Conservation (phyloP, 2,888 invertebrate species). For the Dyspetes luteomarginatus region DNA sequence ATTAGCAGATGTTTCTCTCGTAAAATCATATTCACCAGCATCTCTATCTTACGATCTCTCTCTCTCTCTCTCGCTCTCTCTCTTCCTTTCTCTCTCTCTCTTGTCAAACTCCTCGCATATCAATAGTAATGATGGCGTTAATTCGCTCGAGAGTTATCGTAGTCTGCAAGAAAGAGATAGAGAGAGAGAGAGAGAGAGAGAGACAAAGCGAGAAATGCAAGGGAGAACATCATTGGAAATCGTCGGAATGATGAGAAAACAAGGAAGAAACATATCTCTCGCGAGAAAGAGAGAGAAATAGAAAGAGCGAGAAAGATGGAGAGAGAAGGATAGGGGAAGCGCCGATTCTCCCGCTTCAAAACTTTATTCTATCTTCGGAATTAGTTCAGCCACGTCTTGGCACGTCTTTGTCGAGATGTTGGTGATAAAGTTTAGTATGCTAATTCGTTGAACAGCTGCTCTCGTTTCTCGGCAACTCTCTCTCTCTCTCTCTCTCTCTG, state of each 20-base stretch:
- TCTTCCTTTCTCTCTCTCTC: conserved; percentile 33
- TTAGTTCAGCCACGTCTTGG: conserved; percentile 83
- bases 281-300: conserved; percentile 18
- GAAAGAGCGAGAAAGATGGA: conserved; percentile 62
- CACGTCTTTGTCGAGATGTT: conserved; percentile 83
- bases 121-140: conserved; percentile 76
- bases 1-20: conserved; percentile 38
- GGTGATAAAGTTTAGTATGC: conserved; percentile 84
- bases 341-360: conserved; percentile 70
- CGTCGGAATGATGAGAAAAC: conserved; percentile 38
- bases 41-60: conserved; percentile 8
- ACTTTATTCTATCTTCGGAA: conserved; percentile 83
- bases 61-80: conserved; percentile 28
- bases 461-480: conserved; percentile 67
- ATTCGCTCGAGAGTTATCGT: conserved; percentile 75
- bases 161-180: conserved; percentile 63
- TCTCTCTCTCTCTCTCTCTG: conserved; percentile 61
- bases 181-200: conserved; percentile 30
- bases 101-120: conserved; percentile 66
- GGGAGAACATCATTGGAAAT: conserved; percentile 7
- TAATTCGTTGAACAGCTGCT: conserved; percentile 83
- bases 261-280: conserved; percentile 11
- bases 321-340: conserved; percentile 40
- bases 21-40: neutral
- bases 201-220: conserved; percentile 27